Conservation (phyloP, 37 sponge, comb jelly and placozoan genomes). For the Crambe crambe region DNA sequence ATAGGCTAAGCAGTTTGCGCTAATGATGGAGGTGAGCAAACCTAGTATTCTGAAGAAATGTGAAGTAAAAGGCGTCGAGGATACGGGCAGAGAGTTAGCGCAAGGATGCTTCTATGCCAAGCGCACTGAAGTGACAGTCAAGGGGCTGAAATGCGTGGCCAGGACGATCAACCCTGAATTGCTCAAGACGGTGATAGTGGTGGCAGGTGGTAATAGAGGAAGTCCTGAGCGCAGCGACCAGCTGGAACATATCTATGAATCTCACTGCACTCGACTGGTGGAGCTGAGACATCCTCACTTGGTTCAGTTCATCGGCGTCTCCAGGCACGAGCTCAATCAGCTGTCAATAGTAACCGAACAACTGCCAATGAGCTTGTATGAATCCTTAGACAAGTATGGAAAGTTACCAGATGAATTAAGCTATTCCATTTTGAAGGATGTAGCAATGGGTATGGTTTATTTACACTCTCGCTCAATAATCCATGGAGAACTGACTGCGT, state of each 20-base stretch:
- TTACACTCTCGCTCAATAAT: conserved; percentile 26
- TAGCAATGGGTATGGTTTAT: conserved; percentile 45
- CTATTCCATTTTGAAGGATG: conserved; percentile 43
- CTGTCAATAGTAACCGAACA: conserved; percentile 20
- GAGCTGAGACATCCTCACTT: conserved; percentile 40
- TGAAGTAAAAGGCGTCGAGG: conserved; percentile 30
- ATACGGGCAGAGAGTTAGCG: conserved; percentile 13
- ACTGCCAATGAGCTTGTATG: conserved; percentile 17
- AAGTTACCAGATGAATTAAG: conserved; percentile 43
- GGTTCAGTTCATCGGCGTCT: conserved; percentile 41
- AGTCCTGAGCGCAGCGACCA: conserved; percentile 10
- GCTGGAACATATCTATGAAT: neutral
- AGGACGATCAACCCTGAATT: conserved; percentile 4
- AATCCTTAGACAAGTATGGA: conserved; percentile 11
- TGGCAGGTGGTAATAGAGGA: neutral
- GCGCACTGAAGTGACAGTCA: conserved; percentile 13
- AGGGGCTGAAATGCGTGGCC: conserved; percentile 26
- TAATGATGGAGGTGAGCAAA: too few species aligned
- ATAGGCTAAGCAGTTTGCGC: too few species aligned
- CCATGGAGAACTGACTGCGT: conserved; percentile 50
- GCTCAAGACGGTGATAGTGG: neutral
- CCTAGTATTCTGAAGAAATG: neutral
- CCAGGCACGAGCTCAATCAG: neutral
- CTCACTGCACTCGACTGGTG: neutral
- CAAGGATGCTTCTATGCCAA: conserved; percentile 25